Evolutionary conservation across 35 echinoderm and acorn worm species (phyloP).

Genomic region (Acanthaster planci): DNA sequence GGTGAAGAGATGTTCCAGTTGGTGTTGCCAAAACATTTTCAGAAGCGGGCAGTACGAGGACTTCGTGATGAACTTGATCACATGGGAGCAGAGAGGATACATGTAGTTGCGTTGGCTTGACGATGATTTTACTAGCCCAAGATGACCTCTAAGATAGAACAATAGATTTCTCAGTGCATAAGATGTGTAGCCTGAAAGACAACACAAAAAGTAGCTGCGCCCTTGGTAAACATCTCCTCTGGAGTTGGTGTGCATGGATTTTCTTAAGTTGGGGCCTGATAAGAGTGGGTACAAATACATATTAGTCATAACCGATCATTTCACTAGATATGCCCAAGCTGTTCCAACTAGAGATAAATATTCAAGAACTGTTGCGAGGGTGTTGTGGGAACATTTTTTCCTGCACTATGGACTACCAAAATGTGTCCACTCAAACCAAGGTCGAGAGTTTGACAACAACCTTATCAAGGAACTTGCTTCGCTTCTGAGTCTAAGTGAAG

Average conservation of each 20-base stretch:
- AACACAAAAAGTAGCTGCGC: constrained; percentile 17
- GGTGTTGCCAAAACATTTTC: neutral
- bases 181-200: constrained; percentile 50
- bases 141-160: constrained; percentile 41
- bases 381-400: constrained; percentile 53
- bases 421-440: constrained; percentile 47
- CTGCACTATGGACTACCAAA: constrained; percentile 37
- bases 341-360: constrained; percentile 51
- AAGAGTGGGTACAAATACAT: constrained; percentile 32
- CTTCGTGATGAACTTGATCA: constrained; percentile 49
- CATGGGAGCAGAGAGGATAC: constrained; percentile 28
- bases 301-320: constrained; percentile 57
- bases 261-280: constrained; percentile 49
- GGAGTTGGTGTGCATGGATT: constrained; percentile 66
- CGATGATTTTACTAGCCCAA: constrained; percentile 58
- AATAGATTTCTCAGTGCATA: constrained; percentile 44
- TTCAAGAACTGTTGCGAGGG: constrained; percentile 45
- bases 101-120: constrained; percentile 1
- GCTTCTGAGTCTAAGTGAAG: constrained; percentile 39
- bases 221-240: constrained; percentile 45
- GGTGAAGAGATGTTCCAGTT: neutral
- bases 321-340: constrained; percentile 50
- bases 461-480: constrained; percentile 35
- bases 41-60: neutral
- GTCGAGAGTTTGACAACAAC: constrained; percentile 34